Evolutionary conservation across 2,888 invertebrate genomes (phyloP).

Genomic region (Stegophylla sp.): DNA sequence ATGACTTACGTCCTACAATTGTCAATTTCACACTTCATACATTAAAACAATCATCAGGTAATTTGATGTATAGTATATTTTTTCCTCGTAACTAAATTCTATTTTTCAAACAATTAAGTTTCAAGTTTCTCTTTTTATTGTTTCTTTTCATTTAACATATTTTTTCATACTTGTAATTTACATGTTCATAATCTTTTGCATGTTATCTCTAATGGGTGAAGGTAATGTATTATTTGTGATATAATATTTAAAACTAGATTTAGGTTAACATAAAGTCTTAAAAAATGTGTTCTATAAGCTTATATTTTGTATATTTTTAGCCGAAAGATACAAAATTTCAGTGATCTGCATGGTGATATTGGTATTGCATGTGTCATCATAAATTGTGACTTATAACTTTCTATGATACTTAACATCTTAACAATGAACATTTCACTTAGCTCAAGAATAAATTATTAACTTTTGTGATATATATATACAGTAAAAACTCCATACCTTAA

Average conservation of each 20-base stretch:
- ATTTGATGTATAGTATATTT: slow-evolving; percentile 55
- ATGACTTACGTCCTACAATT: slow-evolving; percentile 31
- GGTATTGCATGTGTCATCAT: slow-evolving; percentile 51
- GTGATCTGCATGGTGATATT: slow-evolving; percentile 47
- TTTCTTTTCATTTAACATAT: slow-evolving; percentile 4
- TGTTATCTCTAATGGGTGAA: slow-evolving; percentile 30
- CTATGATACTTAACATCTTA: slow-evolving; percentile 22
- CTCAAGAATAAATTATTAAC: slow-evolving; percentile 11
- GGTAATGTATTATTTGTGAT: not conserved
- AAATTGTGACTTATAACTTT: slow-evolving; percentile 19
- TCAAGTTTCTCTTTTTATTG: not conserved
- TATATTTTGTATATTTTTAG: slow-evolving; percentile 51
- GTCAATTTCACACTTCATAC: slow-evolving; percentile 54
- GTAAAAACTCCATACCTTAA: not conserved
- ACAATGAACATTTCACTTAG: not conserved
- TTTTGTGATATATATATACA: slow-evolving; percentile 30
- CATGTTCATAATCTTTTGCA: slow-evolving; percentile 13
- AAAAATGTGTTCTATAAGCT: slow-evolving; percentile 8
- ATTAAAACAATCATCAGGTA: slow-evolving; percentile 58
- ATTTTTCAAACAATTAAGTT: slow-evolving; percentile 2
- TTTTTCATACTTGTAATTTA: not conserved
- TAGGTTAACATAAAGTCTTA: slow-evolving; percentile 23
- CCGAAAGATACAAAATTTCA: slow-evolving; percentile 49
- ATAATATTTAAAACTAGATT: slow-evolving; percentile 15
- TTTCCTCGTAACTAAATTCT: slow-evolving; percentile 34